Conservation (phyloP, 2,797 vertebrate genomes). For the Phylloscopus collybita region DNA sequence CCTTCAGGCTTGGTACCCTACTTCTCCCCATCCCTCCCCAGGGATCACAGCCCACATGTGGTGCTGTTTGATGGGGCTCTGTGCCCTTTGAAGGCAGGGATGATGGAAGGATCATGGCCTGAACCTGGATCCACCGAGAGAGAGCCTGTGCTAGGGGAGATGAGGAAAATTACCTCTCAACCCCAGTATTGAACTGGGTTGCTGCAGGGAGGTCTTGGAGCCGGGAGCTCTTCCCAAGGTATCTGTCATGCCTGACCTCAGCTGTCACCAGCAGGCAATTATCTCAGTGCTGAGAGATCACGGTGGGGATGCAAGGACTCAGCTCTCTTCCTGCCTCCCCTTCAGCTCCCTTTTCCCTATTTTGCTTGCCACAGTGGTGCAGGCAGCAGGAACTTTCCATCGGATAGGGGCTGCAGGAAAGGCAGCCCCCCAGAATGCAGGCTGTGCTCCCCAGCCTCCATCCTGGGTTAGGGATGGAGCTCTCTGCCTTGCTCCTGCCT, state of each 20-base stretch:
- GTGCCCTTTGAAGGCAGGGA: background rate
- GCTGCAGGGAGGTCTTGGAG: background rate
- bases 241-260: conserved; percentile 63
- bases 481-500: background rate
- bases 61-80: background rate
- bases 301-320: background rate
- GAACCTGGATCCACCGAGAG: background rate
- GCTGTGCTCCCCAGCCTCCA: background rate
- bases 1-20: background rate
- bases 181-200: background rate
- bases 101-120: accelerated
- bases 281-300: conserved; percentile 35
- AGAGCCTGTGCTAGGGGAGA: background rate
- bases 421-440: background rate
- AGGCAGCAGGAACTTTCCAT: background rate
- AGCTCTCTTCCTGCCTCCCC: background rate
- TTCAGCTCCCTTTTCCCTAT: background rate
- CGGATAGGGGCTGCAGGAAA: accelerated
- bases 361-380: accelerated
- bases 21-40: background rate
- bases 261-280: conserved; percentile 66
- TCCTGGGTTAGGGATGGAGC: background rate
- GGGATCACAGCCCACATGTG: accelerated
- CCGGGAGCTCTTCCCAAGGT: conserved; percentile 2
- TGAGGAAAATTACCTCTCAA: background rate